phyloP scores from a whole-genome alignment of 2,888 invertebrate genomes.

The Acanthococcus lagerstroemiae region DNA sequence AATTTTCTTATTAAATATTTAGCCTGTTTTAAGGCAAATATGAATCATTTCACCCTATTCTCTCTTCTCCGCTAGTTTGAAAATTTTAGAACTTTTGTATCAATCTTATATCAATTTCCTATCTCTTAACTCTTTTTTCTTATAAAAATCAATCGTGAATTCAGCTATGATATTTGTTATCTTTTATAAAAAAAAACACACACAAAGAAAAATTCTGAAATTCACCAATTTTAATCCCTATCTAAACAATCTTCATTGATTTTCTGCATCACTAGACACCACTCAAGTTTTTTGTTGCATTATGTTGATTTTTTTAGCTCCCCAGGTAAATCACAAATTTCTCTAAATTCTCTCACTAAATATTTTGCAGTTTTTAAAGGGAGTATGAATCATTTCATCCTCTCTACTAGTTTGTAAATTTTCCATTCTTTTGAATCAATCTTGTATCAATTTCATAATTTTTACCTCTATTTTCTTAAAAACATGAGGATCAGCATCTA shows the following conservation, averaged over 20 bases:
- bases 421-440: no score
- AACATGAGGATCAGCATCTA: no score
- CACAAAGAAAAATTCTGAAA: neutral
- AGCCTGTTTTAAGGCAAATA: neutral
- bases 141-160: neutral
- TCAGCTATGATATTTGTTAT: neutral
- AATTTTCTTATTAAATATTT: neutral
- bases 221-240: neutral
- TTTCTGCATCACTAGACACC: neutral
- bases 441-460: no score
- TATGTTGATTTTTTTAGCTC: no score
- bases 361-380: no score
- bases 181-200: neutral
- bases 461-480: no score
- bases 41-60: neutral
- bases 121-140: neutral
- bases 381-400: no score
- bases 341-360: no score
- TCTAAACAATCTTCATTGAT: neutral
- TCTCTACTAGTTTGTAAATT: no score
- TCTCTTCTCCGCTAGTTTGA: neutral
- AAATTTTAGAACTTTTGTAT: neutral
- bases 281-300: neutral
- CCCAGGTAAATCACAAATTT: no score
- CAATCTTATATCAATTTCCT: neutral